A percentile compares a stretch with the other conserved stretches of the same genome.
Evolutionary conservation across 2,113 vertebrate genomes (phyloP).

Genomic region (Mellivora capensis): DNA sequence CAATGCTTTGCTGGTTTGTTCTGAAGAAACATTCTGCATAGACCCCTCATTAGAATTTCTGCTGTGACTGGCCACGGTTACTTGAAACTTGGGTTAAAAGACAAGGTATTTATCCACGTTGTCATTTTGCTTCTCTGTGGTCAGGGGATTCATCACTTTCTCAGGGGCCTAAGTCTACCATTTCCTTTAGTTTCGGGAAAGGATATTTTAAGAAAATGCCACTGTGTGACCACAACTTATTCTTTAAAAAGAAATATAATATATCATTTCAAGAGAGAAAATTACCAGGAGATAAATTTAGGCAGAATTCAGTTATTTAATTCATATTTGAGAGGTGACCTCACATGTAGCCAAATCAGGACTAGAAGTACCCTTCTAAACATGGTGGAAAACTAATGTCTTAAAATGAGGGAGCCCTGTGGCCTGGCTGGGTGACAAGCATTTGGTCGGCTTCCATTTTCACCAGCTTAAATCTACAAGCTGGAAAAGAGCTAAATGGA

Average conservation of each 20-base stretch:
- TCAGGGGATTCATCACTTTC: conserved; percentile 59
- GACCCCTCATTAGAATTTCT: conserved; percentile 67
- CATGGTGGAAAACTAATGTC: conserved; percentile 51
- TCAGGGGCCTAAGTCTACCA: conserved; percentile 62
- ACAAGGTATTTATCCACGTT: conserved; percentile 60
- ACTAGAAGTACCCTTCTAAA: not conserved
- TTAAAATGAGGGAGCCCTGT: not conserved
- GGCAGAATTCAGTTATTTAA: conserved; percentile 47
- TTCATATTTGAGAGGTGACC: conserved; percentile 59
- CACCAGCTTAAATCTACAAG: conserved; percentile 60
- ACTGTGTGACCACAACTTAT: conserved; percentile 53
- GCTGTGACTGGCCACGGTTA: conserved; percentile 52
- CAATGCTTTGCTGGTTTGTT: conserved; percentile 64
- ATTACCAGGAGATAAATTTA: conserved; percentile 65
- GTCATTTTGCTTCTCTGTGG: conserved; percentile 67
- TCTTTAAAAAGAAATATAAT: conserved; percentile 67
- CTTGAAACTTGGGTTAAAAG: conserved; percentile 57
- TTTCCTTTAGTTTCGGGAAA: conserved; percentile 67
- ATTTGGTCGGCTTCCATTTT: conserved; percentile 63
- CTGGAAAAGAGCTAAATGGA: conserved; percentile 55
- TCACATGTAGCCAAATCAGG: conserved; percentile 10
- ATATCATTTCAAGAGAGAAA: conserved; percentile 63
- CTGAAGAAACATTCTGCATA: conserved; percentile 42
- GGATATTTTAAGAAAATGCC: conserved; percentile 62
- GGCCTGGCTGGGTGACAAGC: conserved; percentile 37